Evolutionary conservation across 1,140 invertebrate genomes (phyloP).

Genomic region (Drosophila trapezifrons): DNA sequence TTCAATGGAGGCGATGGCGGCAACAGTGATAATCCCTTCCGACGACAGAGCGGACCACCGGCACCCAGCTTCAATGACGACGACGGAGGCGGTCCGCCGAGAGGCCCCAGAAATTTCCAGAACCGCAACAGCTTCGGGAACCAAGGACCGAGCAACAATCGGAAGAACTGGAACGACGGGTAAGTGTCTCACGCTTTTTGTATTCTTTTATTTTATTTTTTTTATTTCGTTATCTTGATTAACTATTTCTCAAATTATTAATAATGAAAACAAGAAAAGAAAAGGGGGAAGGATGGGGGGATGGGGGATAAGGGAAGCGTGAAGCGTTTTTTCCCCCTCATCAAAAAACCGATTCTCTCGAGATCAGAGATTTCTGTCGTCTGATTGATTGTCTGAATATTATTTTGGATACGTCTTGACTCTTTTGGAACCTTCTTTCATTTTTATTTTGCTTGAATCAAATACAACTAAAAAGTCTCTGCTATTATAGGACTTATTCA

Average conservation of each 20-base stretch:
- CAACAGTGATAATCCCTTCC: slow-evolving; percentile 61
- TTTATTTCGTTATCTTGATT: slow-evolving; percentile 11
- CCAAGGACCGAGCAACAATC: slow-evolving; percentile 31
- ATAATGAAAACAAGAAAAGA: not conserved
- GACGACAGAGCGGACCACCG: slow-evolving; percentile 46
- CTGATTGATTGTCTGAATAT: no score
- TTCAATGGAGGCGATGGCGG: slow-evolving; percentile 32
- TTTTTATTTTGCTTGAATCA: no score
- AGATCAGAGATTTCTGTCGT: no score
- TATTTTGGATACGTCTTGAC: no score
- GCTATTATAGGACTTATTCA: no score
- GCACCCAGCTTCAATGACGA: slow-evolving; percentile 52
- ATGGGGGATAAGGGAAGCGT: no score
- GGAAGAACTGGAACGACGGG: slow-evolving; percentile 59
- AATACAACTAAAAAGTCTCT: no score
- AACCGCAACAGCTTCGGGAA: slow-evolving; percentile 45
- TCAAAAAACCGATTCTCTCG: no score
- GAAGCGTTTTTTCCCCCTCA: no score
- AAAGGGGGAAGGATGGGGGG: no score
- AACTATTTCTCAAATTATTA: not conserved
- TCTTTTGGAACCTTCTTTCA: no score
- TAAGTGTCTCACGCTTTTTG: slow-evolving; percentile 46
- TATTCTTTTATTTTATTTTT: not conserved
- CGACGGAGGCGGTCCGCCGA: slow-evolving; percentile 7
- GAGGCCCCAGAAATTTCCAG: slow-evolving; percentile 37